Evolutionary conservation across 2,888 invertebrate genomes (phyloP), one percentile per base, ranked within the genome.

Genomic region (Archips crataeganus): DNA sequence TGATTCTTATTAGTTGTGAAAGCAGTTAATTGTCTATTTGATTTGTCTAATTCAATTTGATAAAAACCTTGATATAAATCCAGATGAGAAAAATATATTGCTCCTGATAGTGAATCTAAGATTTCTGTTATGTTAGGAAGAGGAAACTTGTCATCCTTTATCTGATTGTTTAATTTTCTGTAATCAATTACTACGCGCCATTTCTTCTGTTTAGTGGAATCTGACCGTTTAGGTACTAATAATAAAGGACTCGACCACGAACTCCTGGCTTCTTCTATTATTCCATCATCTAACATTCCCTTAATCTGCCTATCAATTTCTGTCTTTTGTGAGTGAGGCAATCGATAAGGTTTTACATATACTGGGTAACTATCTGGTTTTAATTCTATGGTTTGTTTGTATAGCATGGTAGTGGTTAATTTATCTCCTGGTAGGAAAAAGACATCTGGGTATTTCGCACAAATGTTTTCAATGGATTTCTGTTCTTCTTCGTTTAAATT

Each of bases 401-500:
- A 60, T 8, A 60, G 3, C 5, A 32, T 60, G 5, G 60, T 60
- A 1, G 39, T 39, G 0, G 36, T 4, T 36, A 60, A 70, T 59
- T 63, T 68, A 61, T 76, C 76, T 13, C 69, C 74, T n/a, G 61
- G 54, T 8, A 74, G 6, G 57, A 64, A 45, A 67, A 75, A 75
- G 1, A 75, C 62, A 23, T 70, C 71, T 47, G 62, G 45, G 45
- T 49, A 76, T 51, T 73, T 75, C 6, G 62, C 71, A 54, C 75
- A 75, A 39, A 71, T 67, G 42, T 67, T 67, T 59, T 66, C 63
- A 1, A 75, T 67, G 2, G 61, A 32, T 4, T 13, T 63, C 69
- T 57, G 23, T 57, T 75, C 75, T 45, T 75, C 71, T 1, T 57
- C 9, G 47, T 72, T 75, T 23, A 54, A 15, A 11, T 54, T 6